Percentiles rank a stretch among this genome's conserved stretches.
Evolutionary conservation across 2,888 invertebrate species (phyloP).

Genomic region (Prosopocoilus inquinatus): DNA sequence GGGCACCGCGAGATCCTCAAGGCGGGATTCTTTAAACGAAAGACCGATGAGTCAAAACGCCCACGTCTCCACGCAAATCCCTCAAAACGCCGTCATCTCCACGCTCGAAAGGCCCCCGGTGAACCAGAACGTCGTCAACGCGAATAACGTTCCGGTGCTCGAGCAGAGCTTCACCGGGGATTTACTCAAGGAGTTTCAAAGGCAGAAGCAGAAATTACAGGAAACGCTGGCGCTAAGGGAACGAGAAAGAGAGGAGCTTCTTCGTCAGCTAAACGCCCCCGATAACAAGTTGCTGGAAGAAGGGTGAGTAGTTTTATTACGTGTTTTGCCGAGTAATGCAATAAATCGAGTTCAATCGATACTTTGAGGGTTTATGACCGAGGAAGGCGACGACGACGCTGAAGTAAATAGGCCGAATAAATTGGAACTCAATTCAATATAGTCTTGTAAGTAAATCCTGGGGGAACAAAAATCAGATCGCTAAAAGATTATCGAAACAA

Average conservation of each 20-base stretch:
- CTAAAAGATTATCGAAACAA: too few species aligned
- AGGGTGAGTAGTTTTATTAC: conserved; percentile 46
- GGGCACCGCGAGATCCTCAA: conserved; percentile 68
- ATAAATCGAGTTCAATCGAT: too few species aligned
- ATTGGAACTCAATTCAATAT: too few species aligned
- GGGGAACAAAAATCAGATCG: too few species aligned
- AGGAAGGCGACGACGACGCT: too few species aligned
- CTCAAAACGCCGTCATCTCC: conserved; percentile 12
- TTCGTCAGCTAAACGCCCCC: conserved; percentile 50
- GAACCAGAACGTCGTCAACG: conserved; percentile 33
- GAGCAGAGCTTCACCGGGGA: conserved; percentile 63
- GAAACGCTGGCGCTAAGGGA: conserved; percentile 57
- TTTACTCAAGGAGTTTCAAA: conserved; percentile 76
- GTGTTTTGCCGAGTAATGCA: too few species aligned
- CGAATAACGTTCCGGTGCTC: conserved; percentile 45
- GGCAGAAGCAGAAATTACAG: conserved; percentile 68
- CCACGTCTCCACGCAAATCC: conserved; percentile 44
- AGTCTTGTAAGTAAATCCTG: too few species aligned
- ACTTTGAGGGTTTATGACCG: too few species aligned
- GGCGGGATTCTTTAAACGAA: conserved; percentile 63
- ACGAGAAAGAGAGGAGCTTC: conserved; percentile 55
- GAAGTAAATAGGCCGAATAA: too few species aligned
- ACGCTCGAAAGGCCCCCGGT: conserved; percentile 28
- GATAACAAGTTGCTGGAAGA: conserved; percentile 53
- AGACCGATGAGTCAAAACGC: conserved; percentile 43